Base-by-base conservation (phyloP, 2,888 invertebrate species). In the Hipparchia semele region DNA sequence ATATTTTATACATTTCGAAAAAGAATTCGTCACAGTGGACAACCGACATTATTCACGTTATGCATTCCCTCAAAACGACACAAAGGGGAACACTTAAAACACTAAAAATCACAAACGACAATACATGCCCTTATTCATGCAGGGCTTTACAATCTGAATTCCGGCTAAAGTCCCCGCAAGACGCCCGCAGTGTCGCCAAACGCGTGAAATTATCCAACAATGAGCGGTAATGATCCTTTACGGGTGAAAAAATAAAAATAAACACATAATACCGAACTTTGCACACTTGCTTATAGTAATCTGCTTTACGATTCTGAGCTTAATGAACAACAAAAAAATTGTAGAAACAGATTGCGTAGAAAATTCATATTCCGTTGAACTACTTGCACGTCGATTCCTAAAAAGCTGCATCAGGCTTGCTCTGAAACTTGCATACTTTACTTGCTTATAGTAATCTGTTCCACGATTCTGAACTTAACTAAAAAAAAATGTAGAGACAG, bases 201-300 rank as follows among this genome's bases (percentile, higher is more conserved):
- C 83, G 92, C 91, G 91, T 92, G 90, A 91, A 92, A 92, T 92
- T 91, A 87, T 84, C 82, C 89, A 89, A 92, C 92, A 92, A 92
- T 92, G 84, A 83, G 58, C 85, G 75, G 86, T 92, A 92, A 92
- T 91, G 91, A 92, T 90, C 87, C 90, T 89, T 88, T 89, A 86
- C 89, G 87, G 87, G 86, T 84, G 86, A 87, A 88, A 89, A 89
- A 90, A 88, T 87, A 69, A 85, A 87, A 89, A 90, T 88, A 90
- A 88, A 88, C 86, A 88, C 81, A 79, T 82, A 82, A 85, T 84
- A 84, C 82, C 82, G 82, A 79, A 82, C 82, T 78, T 78, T 80
- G 79, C 80, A 79, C 81, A 79, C 78, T 80, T 81, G 79, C 49
- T 79, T 73, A 70, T 65, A 71, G 39, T 51, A 61, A 39, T 12